Evolutionary conservation across 2,888 invertebrate species (phyloP).

Genomic region (Pediacus dermestoides): DNA sequence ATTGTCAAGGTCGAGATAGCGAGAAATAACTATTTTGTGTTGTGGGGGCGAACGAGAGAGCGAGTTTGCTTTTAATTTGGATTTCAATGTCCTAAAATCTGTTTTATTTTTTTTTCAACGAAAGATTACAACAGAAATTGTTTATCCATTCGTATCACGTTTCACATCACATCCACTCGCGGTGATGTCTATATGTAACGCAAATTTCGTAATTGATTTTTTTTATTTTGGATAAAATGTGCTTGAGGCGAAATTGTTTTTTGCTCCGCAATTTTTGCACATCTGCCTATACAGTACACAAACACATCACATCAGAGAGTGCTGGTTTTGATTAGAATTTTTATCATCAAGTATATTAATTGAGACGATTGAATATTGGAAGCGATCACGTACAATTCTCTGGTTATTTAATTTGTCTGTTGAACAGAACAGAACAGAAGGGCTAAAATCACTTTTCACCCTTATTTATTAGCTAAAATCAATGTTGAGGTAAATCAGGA

Average conservation of each 20-base stretch:
- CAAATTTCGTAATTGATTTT: slow-evolving; percentile 5
- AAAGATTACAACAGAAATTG: slow-evolving; percentile 6
- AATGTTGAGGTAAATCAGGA: slow-evolving; percentile 46
- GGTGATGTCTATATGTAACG: slow-evolving; percentile 1
- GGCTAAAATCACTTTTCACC: slow-evolving; percentile 41
- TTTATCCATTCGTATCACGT: slow-evolving; percentile 6
- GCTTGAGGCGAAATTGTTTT: slow-evolving; percentile 6
- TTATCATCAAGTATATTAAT: slow-evolving; percentile 10
- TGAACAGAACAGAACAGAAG: slow-evolving; percentile 30
- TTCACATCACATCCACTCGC: no score
- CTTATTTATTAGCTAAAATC: slow-evolving; percentile 47
- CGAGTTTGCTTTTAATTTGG: no score
- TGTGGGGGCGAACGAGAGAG: no score
- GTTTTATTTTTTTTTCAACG: no score
- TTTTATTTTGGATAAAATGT: slow-evolving; percentile 1
- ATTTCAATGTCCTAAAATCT: no score
- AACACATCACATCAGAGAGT: no score
- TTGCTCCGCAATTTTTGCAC: neutral
- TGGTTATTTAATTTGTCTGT: slow-evolving; percentile 38
- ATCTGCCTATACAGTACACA: neutral
- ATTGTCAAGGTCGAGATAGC: no score
- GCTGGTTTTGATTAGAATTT: slow-evolving; percentile 8
- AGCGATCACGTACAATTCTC: slow-evolving; percentile 27
- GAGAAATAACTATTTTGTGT: no score
- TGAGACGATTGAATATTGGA: slow-evolving; percentile 8